A percentile compares a stretch with the other conserved stretches of the same genome.
phyloP scores from a whole-genome alignment of 2,113 vertebrate species.

The Hassar affinis region DNA sequence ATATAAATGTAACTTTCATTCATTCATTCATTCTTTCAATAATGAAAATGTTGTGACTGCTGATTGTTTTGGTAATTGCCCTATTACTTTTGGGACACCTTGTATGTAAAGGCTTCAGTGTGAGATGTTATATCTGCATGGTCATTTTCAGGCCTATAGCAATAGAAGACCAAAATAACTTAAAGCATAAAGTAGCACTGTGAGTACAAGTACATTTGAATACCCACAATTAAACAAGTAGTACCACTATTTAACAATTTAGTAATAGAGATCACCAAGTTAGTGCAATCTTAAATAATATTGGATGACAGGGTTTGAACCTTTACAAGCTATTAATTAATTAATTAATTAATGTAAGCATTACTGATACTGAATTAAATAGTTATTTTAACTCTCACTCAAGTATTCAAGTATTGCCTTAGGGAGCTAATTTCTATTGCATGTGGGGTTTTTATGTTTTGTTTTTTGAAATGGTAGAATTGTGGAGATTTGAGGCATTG shows the following conservation, averaged over 20 bases:
- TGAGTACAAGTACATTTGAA: conserved; percentile 15
- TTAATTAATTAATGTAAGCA: not conserved
- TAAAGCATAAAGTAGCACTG: conserved; percentile 17
- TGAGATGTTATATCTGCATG: conserved; percentile 26
- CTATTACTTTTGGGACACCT: conserved; percentile 20
- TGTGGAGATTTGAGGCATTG: not conserved
- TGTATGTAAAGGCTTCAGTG: conserved; percentile 11
- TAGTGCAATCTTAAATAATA: not conserved
- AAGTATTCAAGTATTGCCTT: not conserved
- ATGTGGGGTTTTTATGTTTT: not conserved
- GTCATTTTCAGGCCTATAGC: conserved; percentile 32
- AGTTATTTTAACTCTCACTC: not conserved
- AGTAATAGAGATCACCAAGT: not conserved
- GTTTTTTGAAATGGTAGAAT: not conserved
- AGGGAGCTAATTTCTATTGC: not conserved
- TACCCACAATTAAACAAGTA: conserved; percentile 14
- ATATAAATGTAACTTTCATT: too few species aligned
- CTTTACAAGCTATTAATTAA: not conserved
- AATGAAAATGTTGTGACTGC: not conserved
- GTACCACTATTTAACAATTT: not conserved
- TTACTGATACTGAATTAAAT: not conserved
- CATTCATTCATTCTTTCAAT: too few species aligned
- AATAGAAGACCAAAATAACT: conserved; percentile 27
- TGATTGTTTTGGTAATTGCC: not conserved
- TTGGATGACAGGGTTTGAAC: not conserved